A percentile compares a stretch with the other conserved stretches of the same genome.
Evolutionary conservation across 2,888 invertebrate species (phyloP).

Genomic region (Yponomeuta evonymella): DNA sequence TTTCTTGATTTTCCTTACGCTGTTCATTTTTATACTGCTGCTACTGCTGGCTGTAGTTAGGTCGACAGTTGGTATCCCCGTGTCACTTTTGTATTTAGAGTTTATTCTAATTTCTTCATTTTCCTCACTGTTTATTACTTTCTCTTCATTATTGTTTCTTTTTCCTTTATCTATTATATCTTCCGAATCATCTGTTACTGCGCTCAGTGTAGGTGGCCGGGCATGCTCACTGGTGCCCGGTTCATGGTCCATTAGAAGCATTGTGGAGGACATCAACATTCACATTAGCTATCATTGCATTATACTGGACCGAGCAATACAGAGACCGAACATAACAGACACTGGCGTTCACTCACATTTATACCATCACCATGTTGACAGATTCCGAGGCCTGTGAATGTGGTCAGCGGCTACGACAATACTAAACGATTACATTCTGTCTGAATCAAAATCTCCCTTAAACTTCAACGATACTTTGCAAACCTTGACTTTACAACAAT

Average conservation of each 20-base stretch:
- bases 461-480: not conserved
- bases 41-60: no score
- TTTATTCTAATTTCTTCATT: slow-evolving; percentile 33
- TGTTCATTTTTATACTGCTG: no score
- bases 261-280: slow-evolving; percentile 28
- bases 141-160: slow-evolving; percentile 44
- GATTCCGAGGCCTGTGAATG: slow-evolving; percentile 62
- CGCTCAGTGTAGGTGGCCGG: slow-evolving; percentile 58
- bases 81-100: slow-evolving; percentile 68
- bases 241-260: slow-evolving; percentile 37
- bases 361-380: slow-evolving; percentile 59
- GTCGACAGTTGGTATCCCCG: no score
- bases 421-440: slow-evolving; percentile 47
- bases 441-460: not conserved
- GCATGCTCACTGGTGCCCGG: slow-evolving; percentile 39
- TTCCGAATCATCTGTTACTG: slow-evolving; percentile 49
- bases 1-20: no score
- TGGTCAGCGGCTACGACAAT: slow-evolving; percentile 38
- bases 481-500: slow-evolving; percentile 1
- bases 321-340: slow-evolving; percentile 62
- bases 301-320: slow-evolving; percentile 62
- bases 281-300: slow-evolving; percentile 55
- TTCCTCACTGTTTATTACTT: slow-evolving; percentile 53
- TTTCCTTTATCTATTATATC: slow-evolving; percentile 39
- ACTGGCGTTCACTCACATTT: slow-evolving; percentile 72